Percentiles rank a stretch among this genome's conserved stretches.
These are phyloP conservation scores for Furcula furcula DNA, from an alignment of 2,888 invertebrate species.

Conservation along the genomic window DNA sequence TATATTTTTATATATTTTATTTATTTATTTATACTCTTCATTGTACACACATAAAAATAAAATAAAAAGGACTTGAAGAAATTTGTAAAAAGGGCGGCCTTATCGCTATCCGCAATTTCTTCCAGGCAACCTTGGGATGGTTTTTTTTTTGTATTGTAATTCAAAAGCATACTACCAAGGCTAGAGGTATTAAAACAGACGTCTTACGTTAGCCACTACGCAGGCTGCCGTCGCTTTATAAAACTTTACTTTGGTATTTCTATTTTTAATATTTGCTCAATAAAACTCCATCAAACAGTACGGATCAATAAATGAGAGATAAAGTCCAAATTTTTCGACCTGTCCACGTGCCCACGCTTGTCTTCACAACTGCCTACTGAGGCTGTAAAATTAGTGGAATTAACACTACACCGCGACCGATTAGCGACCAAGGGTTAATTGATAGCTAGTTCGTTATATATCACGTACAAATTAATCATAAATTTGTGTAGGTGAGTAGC, in stretches of 20 bases:
- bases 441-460: constrained; percentile 30
- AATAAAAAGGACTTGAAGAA: no score
- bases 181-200: no score
- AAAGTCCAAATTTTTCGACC: not conserved
- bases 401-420: constrained; percentile 42
- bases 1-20: no score
- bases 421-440: constrained; percentile 43
- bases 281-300: not conserved
- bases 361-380: constrained; percentile 24
- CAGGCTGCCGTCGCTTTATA: no score
- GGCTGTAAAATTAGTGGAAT: constrained; percentile 48
- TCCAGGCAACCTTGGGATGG: no score
- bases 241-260: not conserved
- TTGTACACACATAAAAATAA: no score
- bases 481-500: constrained; percentile 27
- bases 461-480: constrained; percentile 35
- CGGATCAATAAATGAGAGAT: not conserved
- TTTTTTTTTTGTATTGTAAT: no score
- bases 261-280: not conserved
- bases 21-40: no score
- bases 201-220: no score
- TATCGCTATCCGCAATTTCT: no score
- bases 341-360: constrained; percentile 37
- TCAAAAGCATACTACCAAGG: no score
- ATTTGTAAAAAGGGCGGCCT: no score